These are phyloP conservation scores for Syndactyla subalaris DNA, from an alignment of 2,797 vertebrate species.

Conservation along the genomic window DNA sequence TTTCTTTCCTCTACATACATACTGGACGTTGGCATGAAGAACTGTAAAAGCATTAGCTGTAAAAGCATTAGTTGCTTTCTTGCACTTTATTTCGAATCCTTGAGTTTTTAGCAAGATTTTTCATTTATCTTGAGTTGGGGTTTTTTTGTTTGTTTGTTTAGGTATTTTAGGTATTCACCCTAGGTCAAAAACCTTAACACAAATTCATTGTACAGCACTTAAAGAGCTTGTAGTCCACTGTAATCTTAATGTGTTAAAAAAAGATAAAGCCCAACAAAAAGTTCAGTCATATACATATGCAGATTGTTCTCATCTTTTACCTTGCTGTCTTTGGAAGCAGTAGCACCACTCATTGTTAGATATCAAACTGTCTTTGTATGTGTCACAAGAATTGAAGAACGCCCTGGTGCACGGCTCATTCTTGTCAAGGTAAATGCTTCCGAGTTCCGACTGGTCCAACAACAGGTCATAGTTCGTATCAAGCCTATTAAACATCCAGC, in stretches of 20 bases:
- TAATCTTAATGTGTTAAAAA: neutral
- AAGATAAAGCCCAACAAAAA: neutral
- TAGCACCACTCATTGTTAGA: slow-evolving; percentile 97
- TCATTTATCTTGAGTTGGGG: neutral
- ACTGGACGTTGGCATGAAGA: neutral
- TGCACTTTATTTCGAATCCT: slow-evolving; percentile 9
- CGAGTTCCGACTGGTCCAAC: slow-evolving; percentile 92
- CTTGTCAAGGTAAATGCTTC: slow-evolving; percentile 90
- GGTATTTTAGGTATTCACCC: neutral
- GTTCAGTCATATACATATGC: neutral
- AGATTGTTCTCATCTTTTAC: slow-evolving; percentile 70
- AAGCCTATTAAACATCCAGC: slow-evolving; percentile 97
- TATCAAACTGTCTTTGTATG: slow-evolving; percentile 87
- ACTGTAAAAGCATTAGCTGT: slow-evolving; percentile 12
- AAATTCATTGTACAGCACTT: neutral
- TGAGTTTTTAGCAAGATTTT: slow-evolving; percentile 14
- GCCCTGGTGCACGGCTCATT: slow-evolving; percentile 89
- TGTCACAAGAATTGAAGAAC: slow-evolving; percentile 93
- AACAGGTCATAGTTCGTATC: slow-evolving; percentile 94
- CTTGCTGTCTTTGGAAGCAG: slow-evolving; percentile 95
- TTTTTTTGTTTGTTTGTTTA: neutral
- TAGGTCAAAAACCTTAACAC: neutral
- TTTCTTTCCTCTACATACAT: neutral
- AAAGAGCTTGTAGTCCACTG: neutral
- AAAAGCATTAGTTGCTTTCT: slow-evolving; percentile 10